Base-by-base conservation (phyloP, 2,888 invertebrate genomes). In the Ctena decussata region DNA sequence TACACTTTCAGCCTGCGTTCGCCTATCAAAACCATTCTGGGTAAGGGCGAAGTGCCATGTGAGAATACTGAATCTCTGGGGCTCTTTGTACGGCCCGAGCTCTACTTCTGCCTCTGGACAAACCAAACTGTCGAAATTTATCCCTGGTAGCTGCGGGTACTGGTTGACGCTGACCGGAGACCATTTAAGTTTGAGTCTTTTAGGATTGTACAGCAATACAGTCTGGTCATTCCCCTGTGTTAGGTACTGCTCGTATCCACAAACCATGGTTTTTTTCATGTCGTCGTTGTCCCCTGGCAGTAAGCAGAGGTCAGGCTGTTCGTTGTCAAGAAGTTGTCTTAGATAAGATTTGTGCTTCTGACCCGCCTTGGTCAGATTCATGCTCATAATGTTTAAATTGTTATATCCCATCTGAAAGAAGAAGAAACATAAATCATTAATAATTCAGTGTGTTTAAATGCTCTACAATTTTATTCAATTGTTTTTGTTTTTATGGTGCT, bases 281-380 rank as follows among this genome's bases (percentile, higher is more conserved):
- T 46, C 46, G n/a, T 46, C 73, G 18, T 44, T 73, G 46, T 73
- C 73, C 6, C 73, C 73, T 30, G 73, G 73, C 11, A 73, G 46
- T 2, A 73, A 18, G 46, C 73, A 73, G 1, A 73, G 44, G 32
- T 73, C 73, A 5, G 73, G 73, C 24, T 73, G 8, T 15, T 41
- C 73, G 32, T 12, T 24, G 27, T 73, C 73, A 1, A 73, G 44
- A 6, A 73, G 30, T 15, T 73, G 46, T 12, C 46, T 3, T 12
- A 73, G 46, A 46, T 73, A 73, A 2, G 44, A 46, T 24, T 30
- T 18, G 15, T 41, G 72, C 46, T 46, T 12, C 3, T 15, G 46
- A 6, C 46, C 46, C 3, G 73, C 30, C 27, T 32, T 32, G 30
- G 46, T 32, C 18, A 49, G 39, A 32, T 73, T 73, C 73, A 73